These are phyloP conservation scores for Myotis pilosus DNA, from an alignment of 2,797 vertebrate species.

Conservation along the genomic window DNA sequence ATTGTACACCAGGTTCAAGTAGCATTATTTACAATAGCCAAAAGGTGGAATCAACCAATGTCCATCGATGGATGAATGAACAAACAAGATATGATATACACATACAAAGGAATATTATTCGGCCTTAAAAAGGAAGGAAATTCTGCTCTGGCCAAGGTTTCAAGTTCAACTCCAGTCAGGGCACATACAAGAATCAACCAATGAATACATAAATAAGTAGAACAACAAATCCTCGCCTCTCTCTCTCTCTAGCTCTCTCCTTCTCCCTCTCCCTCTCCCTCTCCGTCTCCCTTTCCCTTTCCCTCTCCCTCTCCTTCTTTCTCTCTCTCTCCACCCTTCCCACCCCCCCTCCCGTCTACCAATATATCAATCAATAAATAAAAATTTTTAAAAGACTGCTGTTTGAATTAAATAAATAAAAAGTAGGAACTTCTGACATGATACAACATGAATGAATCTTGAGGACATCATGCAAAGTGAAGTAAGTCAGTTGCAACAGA, in stretches of 20 bases:
- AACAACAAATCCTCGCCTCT: no score
- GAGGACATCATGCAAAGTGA: background rate
- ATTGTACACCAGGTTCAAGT: background rate
- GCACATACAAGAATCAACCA: no score
- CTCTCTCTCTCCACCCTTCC: no score
- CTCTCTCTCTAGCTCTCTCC: no score
- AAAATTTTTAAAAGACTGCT: background rate
- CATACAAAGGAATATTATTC: background rate
- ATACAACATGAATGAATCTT: background rate
- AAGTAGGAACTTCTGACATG: background rate
- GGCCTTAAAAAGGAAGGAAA: no score
- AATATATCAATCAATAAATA: background rate
- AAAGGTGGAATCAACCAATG: background rate
- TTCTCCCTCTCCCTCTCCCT: no score
- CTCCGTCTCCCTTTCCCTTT: no score
- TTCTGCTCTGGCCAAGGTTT: no score
- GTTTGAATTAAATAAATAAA: background rate
- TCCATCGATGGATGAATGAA: background rate
- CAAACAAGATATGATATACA: background rate
- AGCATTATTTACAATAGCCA: background rate
- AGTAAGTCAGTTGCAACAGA: background rate
- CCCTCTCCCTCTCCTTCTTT: background rate
- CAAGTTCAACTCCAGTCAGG: no score
- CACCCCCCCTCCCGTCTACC: no score
- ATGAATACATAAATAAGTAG: no score